Conservation (phyloP, 2,113 vertebrate genomes). For the Aplodontia rufa region DNA sequence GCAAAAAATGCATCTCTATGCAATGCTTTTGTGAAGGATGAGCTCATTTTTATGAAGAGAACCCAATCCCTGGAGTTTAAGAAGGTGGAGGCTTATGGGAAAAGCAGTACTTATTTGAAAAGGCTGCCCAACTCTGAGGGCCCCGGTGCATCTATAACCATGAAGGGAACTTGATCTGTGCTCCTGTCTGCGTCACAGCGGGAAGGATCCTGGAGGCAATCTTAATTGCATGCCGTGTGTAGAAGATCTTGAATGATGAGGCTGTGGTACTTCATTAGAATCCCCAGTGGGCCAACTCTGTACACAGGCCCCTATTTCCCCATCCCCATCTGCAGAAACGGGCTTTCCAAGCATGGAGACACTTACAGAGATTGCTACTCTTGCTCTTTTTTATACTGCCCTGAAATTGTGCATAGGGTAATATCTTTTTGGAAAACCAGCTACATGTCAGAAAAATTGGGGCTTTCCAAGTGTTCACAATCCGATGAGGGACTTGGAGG, state of each 20-base stretch:
- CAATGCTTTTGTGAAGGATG: neutral
- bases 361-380: accelerated
- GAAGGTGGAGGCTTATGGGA: neutral
- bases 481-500: neutral
- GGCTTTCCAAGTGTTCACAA: neutral
- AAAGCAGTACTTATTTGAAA: neutral
- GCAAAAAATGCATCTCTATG: neutral
- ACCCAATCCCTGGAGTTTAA: neutral
- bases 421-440: neutral
- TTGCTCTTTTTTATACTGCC: accelerated
- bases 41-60: neutral
- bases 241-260: accelerated
- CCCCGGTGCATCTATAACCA: accelerated
- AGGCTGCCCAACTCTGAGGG: accelerated
- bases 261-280: neutral
- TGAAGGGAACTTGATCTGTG: neutral
- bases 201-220: neutral
- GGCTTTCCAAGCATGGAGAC: neutral
- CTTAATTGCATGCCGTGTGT: accelerated
- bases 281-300: accelerated
- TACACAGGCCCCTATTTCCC: accelerated
- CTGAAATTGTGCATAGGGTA: neutral
- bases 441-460: neutral
- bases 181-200: neutral
- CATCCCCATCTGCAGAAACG: neutral